phyloP scores from a whole-genome alignment of 2,888 invertebrate species.

The Heliconius ismenius region DNA sequence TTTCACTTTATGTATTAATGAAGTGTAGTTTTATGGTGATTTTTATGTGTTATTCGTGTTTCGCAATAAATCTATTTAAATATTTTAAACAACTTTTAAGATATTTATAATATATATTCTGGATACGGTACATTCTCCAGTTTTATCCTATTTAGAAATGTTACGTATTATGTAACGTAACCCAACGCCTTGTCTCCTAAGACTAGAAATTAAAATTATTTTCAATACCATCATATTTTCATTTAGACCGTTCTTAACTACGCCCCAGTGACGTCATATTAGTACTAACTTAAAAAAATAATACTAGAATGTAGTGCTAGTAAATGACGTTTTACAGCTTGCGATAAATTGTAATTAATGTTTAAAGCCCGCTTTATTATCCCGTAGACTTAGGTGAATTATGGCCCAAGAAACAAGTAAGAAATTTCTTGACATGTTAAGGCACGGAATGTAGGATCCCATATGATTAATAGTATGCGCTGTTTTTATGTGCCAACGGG shows the following conservation, averaged over 20 bases:
- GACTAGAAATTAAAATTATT: not conserved
- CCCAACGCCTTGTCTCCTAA: not conserved
- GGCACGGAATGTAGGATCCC: conserved; percentile 26
- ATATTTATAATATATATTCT: no score
- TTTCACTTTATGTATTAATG: not conserved
- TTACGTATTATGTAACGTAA: no score
- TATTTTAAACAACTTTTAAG: no score
- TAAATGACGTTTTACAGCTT: conserved; percentile 49
- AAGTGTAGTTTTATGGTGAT: not conserved
- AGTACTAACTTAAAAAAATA: not conserved
- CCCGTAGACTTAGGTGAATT: conserved; percentile 40
- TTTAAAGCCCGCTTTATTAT: conserved; percentile 68
- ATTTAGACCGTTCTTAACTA: not conserved
- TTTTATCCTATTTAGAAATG: no score
- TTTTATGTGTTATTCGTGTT: not conserved
- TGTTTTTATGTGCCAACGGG: not conserved
- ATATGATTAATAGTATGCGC: conserved; percentile 30
- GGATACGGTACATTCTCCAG: no score
- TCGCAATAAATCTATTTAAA: not conserved
- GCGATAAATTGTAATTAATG: conserved; percentile 73
- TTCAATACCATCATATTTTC: not conserved
- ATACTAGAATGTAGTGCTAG: not conserved
- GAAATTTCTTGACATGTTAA: conserved; percentile 40
- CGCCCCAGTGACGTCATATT: not conserved
- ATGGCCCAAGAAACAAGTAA: conserved; percentile 29